These are phyloP conservation scores for Corythaeola cristata DNA, from an alignment of 2,113 vertebrate genomes.

Conservation along the genomic window DNA sequence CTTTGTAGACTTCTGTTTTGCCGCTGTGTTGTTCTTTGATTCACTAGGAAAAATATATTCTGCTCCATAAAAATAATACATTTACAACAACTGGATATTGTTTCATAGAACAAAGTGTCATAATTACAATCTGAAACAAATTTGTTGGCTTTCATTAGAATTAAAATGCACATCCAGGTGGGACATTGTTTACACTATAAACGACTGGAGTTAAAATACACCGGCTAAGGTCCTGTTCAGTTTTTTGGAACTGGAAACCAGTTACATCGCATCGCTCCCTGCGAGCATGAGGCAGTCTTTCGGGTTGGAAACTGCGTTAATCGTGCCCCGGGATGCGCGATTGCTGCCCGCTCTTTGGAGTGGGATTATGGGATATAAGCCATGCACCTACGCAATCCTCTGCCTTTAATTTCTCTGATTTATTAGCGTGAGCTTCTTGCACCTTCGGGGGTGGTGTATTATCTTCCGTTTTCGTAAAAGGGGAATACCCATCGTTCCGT, in stretches of 20 bases:
- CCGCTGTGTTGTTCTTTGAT: neutral
- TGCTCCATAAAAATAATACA: neutral
- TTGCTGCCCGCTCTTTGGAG: neutral
- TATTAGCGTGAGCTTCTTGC: conserved; percentile 51
- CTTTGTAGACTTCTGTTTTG: neutral
- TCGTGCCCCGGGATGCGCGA: rapidly evolving
- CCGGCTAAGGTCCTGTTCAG: neutral
- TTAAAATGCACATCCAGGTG: neutral
- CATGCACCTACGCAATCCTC: neutral
- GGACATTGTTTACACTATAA: neutral
- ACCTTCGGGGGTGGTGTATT: conserved; percentile 25
- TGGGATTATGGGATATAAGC: neutral
- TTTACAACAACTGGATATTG: neutral
- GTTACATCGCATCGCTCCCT: neutral
- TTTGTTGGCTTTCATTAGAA: neutral
- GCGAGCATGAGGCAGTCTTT: neutral
- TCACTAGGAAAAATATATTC: neutral
- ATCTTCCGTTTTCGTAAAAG: neutral
- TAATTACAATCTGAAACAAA: neutral
- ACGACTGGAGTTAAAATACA: neutral
- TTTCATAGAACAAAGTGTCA: neutral
- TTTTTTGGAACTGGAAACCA: neutral
- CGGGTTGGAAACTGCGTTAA: neutral
- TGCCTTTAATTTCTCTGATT: conserved; percentile 45
- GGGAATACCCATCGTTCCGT: neutral